Evolutionary conservation across 37 sponge, comb jelly and placozoan genomes (phyloP).

Genomic region (Ephydatia muelleri): DNA sequence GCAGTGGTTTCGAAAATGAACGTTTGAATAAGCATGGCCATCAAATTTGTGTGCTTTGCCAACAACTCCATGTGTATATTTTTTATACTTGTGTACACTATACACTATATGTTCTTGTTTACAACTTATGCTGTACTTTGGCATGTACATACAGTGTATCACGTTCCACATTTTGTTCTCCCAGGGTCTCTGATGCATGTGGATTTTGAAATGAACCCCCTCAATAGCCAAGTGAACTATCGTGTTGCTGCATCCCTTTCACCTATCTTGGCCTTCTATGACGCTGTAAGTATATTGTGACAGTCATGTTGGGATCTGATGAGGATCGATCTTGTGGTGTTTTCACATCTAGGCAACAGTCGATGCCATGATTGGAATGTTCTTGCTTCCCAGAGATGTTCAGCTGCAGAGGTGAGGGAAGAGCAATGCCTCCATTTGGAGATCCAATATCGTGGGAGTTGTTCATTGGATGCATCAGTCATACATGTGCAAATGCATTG

Average conservation of each 20-base stretch:
- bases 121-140: background rate
- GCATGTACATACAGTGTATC: background rate
- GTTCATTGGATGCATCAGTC: too few relatives aligned
- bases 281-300: constrained; percentile 67
- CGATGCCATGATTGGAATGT: constrained; percentile 71
- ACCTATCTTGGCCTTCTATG: constrained; percentile 64
- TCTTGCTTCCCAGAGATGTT: constrained; percentile 56
- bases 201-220: constrained; percentile 66
- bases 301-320: background rate
- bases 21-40: background rate
- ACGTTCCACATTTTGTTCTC: too few relatives aligned
- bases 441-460: too few relatives aligned
- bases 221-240: constrained; percentile 51
- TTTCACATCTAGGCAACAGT: constrained; percentile 56
- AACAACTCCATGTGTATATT: background rate
- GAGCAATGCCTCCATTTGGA: background rate
- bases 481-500: too few relatives aligned
- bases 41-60: constrained; percentile 1
- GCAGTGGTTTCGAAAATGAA: background rate
- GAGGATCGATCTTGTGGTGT: constrained; percentile 9
- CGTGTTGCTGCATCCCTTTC: constrained; percentile 28
- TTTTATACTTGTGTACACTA: too few relatives aligned
- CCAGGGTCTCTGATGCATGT: constrained; percentile 33
- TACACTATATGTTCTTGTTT: background rate
- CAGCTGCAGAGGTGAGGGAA: constrained; percentile 56